Evolutionary conservation across 2,888 invertebrate genomes (phyloP).

Genomic region (Imbricaverruca yamaguchii): DNA sequence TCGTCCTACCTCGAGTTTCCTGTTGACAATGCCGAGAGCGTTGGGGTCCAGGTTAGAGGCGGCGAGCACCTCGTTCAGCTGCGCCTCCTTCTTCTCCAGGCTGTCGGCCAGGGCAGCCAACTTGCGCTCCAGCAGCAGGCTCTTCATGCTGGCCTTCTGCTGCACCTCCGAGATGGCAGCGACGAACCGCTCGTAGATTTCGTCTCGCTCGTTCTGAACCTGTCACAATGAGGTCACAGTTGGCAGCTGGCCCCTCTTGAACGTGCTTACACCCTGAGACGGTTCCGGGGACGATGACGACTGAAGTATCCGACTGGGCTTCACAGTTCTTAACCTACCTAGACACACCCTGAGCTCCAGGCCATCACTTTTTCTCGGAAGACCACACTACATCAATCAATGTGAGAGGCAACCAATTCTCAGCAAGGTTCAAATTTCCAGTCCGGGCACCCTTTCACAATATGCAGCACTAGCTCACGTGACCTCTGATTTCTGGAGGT

Average conservation of each 20-base stretch:
- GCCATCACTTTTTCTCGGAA: too few relatives aligned
- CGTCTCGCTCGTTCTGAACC: constrained; percentile 64
- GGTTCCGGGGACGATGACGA: too few relatives aligned
- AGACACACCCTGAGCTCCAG: too few relatives aligned
- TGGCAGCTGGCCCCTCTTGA: not conserved
- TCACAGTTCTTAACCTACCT: too few relatives aligned
- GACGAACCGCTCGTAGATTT: constrained; percentile 68
- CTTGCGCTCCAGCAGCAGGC: constrained; percentile 69
- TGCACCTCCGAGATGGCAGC: constrained; percentile 78
- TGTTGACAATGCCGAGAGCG: constrained; percentile 47
- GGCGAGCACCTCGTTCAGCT: constrained; percentile 49
- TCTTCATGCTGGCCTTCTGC: constrained; percentile 73
- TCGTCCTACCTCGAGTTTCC: constrained; percentile 50
- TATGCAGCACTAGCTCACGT: too few relatives aligned
- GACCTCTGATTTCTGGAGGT: too few relatives aligned
- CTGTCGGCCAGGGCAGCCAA: constrained; percentile 46
- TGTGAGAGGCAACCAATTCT: too few relatives aligned
- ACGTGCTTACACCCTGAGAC: too few relatives aligned
- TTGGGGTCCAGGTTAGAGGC: constrained; percentile 52
- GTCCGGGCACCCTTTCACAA: too few relatives aligned
- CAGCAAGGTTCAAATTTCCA: too few relatives aligned
- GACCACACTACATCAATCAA: too few relatives aligned
- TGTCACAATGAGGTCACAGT: constrained; percentile 34
- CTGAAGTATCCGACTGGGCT: too few relatives aligned
- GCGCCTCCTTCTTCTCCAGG: constrained; percentile 34